These are phyloP conservation scores for Nezara viridula DNA, from an alignment of 2,888 invertebrate species.

Conservation along the genomic window DNA sequence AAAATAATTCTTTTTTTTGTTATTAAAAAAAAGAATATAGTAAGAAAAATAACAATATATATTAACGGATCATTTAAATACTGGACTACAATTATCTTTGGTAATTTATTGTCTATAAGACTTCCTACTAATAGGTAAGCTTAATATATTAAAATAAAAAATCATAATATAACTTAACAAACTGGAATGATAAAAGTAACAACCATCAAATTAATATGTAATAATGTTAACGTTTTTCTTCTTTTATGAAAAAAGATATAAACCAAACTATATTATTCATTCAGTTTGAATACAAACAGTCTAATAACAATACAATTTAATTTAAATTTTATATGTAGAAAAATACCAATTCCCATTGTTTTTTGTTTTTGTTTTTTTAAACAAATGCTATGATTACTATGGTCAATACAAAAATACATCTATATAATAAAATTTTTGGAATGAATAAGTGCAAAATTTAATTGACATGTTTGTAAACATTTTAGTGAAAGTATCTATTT, in stretches of 20 bases:
- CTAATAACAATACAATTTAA: not conserved
- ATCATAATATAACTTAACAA: not conserved
- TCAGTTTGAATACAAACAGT: no score
- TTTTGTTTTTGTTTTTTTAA: not conserved
- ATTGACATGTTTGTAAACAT: not conserved
- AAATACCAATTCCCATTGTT: not conserved
- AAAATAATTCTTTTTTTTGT: not conserved
- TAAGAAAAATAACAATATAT: conserved; percentile 1
- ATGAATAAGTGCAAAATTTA: not conserved
- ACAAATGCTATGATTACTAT: not conserved
- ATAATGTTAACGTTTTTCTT: not conserved
- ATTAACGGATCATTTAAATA: not conserved
- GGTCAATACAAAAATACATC: not conserved
- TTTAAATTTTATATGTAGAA: not conserved
- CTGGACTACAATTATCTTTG: conserved; percentile 32
- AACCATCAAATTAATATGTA: conserved; percentile 7
- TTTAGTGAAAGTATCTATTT: not conserved
- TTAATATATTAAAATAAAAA: not conserved
- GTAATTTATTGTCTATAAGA: not conserved
- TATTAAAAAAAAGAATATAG: not conserved
- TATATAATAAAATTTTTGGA: not conserved
- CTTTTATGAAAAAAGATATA: not conserved
- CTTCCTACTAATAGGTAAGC: not conserved
- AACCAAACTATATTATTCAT: not conserved
- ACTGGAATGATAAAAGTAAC: conserved; percentile 21